These are phyloP conservation scores for Staurois parvus DNA, from an alignment of 2,797 vertebrate genomes.

Conservation along the genomic window DNA sequence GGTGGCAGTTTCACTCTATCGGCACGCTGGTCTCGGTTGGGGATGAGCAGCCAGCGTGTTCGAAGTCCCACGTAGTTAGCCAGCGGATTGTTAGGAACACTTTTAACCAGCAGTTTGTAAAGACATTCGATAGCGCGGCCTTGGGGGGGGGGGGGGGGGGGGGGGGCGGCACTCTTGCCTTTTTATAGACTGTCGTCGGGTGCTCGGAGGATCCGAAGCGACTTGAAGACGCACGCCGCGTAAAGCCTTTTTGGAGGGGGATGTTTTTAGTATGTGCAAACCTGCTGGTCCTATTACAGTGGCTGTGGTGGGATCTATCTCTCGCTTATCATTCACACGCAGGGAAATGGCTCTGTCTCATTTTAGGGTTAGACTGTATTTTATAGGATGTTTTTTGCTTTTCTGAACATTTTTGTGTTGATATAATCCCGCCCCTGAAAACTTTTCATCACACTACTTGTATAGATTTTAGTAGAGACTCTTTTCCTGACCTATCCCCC, in stretches of 20 bases:
- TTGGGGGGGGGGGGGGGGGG: too few species aligned
- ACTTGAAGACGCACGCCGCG: too few species aligned
- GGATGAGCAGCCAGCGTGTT: too few species aligned
- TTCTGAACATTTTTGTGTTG: not conserved
- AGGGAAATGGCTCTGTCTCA: not conserved
- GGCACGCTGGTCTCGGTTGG: not conserved
- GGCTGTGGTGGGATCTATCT: not conserved
- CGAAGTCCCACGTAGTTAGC: not conserved
- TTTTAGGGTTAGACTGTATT: not conserved
- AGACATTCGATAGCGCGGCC: not conserved
- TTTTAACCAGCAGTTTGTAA: conserved; percentile 31
- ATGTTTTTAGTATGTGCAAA: conserved; percentile 8
- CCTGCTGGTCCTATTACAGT: not conserved
- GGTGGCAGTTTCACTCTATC: conserved; percentile 16
- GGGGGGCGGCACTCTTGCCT: not conserved
- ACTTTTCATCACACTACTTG: not conserved
- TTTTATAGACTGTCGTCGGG: not conserved
- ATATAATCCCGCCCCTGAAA: not conserved
- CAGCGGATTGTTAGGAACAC: not conserved
- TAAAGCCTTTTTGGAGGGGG: too few species aligned
- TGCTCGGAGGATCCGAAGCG: not conserved
- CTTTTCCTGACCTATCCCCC: not conserved
- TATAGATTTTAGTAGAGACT: not conserved
- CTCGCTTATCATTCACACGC: not conserved
- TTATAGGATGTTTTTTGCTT: not conserved